phyloP scores from a whole-genome alignment of 2,797 vertebrate genomes.

The Chelon labrosus region DNA sequence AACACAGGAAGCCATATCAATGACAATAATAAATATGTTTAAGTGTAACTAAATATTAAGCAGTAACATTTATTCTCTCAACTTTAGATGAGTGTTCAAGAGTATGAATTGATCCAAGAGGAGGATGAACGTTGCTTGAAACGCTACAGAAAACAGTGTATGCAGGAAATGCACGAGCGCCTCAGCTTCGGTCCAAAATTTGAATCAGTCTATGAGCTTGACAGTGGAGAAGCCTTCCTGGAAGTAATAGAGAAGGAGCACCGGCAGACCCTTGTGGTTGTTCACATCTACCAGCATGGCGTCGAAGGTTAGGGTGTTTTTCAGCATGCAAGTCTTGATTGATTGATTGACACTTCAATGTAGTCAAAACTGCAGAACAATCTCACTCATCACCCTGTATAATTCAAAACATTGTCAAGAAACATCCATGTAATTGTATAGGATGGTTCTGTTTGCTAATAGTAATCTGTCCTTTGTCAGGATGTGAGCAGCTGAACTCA shows the following conservation, averaged over 20 bases:
- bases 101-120: conserved; percentile 91
- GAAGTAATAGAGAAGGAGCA: conserved; percentile 92
- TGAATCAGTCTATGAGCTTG: conserved; percentile 88
- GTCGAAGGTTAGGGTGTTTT: conserved; percentile 76
- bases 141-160: conserved; percentile 93
- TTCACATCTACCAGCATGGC: conserved; percentile 90
- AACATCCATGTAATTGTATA: background rate
- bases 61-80: background rate
- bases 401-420: background rate
- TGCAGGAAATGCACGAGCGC: conserved; percentile 95
- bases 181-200: conserved; percentile 94
- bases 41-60: background rate
- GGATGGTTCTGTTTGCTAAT: conserved; percentile 2
- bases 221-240: conserved; percentile 88
- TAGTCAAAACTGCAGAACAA: background rate
- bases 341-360: background rate
- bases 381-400: background rate
- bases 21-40: background rate
- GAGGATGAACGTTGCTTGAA: conserved; percentile 91
- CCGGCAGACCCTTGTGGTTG: conserved; percentile 88
- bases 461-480: conserved; percentile 35
- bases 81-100: conserved; percentile 93
- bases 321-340: background rate
- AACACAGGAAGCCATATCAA: background rate
- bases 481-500: conserved; percentile 89